Evolutionary conservation across 92 coral and sea anemone genomes (phyloP).

Genomic region (Porites divaricata): DNA sequence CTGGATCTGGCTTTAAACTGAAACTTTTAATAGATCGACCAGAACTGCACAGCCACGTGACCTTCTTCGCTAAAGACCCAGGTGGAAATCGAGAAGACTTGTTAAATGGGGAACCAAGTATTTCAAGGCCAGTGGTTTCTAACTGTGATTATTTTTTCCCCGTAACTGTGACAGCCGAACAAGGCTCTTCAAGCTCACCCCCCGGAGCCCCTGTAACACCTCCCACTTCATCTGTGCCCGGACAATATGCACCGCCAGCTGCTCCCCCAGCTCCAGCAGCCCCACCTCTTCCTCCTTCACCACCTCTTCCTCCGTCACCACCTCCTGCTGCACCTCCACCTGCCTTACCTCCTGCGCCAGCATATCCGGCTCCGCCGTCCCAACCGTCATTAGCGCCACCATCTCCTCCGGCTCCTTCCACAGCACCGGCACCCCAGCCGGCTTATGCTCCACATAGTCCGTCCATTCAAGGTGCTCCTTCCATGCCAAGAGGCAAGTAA

Average conservation of each 20-base stretch:
- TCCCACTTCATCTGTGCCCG: not conserved
- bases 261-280: not conserved
- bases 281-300: not conserved
- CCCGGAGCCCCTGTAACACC: not conserved
- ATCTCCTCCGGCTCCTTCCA: not conserved
- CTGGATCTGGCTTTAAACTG: conserved; percentile 40
- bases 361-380: not conserved
- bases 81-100: conserved; percentile 18
- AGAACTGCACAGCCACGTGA: conserved; percentile 55
- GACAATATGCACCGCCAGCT: not conserved
- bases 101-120: conserved; percentile 31
- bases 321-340: not conserved
- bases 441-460: not conserved
- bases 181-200: conserved; percentile 19
- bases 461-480: not conserved
- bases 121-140: conserved; percentile 26
- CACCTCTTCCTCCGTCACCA: not conserved
- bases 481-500: not conserved
- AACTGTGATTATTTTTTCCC: conserved; percentile 18
- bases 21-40: conserved; percentile 47
- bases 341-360: not conserved
- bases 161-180: conserved; percentile 37
- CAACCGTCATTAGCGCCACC: not conserved
- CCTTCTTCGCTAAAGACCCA: conserved; percentile 46
- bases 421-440: no score